phyloP scores from a whole-genome alignment of 2,113 vertebrate genomes.

The Alligator sinensis region DNA sequence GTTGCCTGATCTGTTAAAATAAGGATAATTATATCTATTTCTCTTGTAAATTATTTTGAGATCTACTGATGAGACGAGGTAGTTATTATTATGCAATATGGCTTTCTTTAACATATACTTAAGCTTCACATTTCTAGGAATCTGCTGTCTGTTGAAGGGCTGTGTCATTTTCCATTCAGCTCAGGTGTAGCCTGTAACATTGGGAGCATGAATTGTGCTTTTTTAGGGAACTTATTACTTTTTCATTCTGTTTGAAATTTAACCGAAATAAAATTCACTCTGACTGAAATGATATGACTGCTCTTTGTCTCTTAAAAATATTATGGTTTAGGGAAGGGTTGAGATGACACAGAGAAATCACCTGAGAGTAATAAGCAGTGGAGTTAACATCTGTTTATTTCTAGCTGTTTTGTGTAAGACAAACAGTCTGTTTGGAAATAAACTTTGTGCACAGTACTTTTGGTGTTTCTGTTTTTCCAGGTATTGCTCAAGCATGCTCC shows the following conservation, averaged over 20 bases:
- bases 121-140: not conserved
- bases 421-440: not conserved
- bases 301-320: not conserved
- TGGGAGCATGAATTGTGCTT: not conserved
- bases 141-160: not conserved
- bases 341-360: not conserved
- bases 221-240: not conserved
- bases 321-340: not conserved
- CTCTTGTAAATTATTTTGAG: not conserved
- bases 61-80: not conserved
- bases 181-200: not conserved
- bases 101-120: not conserved
- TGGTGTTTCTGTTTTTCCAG: not conserved
- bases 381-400: not conserved
- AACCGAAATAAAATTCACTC: not conserved
- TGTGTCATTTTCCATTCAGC: not conserved
- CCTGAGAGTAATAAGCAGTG: not conserved
- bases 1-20: not conserved
- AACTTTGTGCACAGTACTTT: not conserved
- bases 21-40: not conserved
- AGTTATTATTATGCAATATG: not conserved
- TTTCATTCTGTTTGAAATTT: not conserved
- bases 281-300: not conserved
- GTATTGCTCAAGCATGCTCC: not conserved
- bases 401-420: not conserved